Evolutionary conservation across 1,140 invertebrate species (phyloP).

Genomic region (Cherax destructor): DNA sequence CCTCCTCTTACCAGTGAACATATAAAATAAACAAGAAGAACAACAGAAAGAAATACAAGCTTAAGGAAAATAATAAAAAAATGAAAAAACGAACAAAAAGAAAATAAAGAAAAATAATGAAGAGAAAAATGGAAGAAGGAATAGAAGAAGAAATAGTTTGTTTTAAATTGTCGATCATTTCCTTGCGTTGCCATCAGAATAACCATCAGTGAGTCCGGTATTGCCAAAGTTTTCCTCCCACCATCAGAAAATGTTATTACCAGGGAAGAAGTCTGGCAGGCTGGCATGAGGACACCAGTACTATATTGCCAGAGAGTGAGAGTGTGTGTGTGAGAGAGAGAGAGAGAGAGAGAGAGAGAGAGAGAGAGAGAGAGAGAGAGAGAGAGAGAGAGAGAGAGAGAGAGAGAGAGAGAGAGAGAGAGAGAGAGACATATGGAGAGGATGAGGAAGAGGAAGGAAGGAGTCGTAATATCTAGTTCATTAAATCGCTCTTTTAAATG

Average conservation of each 20-base stretch:
- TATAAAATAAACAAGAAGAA: no score
- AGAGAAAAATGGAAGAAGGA: background rate
- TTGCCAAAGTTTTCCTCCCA: background rate
- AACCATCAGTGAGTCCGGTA: background rate
- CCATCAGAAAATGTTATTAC: constrained; percentile 1
- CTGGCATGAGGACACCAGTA: background rate
- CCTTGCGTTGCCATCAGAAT: background rate
- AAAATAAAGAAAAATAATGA: background rate
- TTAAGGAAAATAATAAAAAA: no score
- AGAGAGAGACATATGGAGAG: no score
- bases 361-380: background rate
- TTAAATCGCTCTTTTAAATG: no score
- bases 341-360: background rate
- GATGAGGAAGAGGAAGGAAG: background rate
- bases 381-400: background rate
- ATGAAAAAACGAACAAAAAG: no score
- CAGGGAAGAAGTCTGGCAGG: background rate
- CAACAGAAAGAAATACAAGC: no score
- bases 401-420: background rate
- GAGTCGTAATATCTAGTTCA: no score
- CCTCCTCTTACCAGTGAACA: no score
- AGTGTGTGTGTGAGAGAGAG: background rate
- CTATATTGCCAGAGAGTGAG: background rate
- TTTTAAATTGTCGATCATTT: background rate
- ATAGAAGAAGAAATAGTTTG: background rate